A percentile compares a stretch with the other conserved stretches of the same genome.
These are phyloP conservation scores for Seriola aureovittata DNA, from an alignment of 2,113 vertebrate species.

Conservation along the genomic window DNA sequence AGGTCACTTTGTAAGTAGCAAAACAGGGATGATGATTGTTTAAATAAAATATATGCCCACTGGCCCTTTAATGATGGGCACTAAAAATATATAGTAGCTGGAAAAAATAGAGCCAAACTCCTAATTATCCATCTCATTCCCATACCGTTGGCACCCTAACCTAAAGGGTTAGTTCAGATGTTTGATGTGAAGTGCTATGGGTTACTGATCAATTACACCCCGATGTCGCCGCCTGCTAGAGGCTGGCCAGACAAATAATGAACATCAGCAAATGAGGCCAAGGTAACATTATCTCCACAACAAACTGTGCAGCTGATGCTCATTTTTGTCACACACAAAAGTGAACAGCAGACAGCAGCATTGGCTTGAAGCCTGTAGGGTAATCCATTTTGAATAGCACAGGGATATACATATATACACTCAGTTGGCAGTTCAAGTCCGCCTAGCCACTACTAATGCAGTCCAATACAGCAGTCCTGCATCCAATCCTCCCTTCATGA, in stretches of 20 bases:
- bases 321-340: neutral
- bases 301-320: neutral
- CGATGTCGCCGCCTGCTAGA: neutral
- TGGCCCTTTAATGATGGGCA: neutral
- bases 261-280: neutral
- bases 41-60: neutral
- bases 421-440: neutral
- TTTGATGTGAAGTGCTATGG: neutral
- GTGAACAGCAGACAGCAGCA: neutral
- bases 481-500: neutral
- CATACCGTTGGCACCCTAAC: neutral
- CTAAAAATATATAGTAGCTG: neutral
- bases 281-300: too few relatives aligned
- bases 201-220: neutral
- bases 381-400: neutral
- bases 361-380: neutral
- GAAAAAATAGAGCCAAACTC: neutral
- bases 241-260: neutral
- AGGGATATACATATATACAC: neutral
- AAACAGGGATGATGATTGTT: conserved; percentile 10
- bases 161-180: neutral
- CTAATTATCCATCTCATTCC: neutral
- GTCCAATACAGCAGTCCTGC: neutral
- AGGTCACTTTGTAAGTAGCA: neutral
- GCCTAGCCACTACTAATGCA: neutral